Base-by-base conservation (phyloP, 2,113 vertebrate genomes). In the Ailuropoda melanoleuca region DNA sequence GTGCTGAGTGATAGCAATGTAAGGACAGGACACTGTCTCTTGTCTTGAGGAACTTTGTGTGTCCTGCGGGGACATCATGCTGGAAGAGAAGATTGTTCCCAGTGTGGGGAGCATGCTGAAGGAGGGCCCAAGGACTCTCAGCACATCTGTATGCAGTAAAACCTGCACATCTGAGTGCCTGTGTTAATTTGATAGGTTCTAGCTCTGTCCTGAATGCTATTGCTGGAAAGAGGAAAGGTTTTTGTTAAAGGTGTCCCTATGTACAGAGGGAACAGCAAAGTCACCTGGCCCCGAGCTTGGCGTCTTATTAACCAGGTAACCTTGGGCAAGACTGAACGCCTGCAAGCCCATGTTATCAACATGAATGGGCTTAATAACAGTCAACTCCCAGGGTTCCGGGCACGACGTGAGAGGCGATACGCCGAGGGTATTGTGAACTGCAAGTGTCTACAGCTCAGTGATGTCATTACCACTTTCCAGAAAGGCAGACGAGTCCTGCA, bases 71-170 rank as follows among this genome's bases (percentile, higher is more conserved):
- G 19, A 48, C 3, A 15, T 29, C 3, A 3, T 1, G 34, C 34
- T 18, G 50, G 83, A 37, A 11, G 4, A 87, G 43, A 37, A 29
- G 74, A 17, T 53, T 26, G 39, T 83, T 21, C 6, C 24, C 3
- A 0, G 31, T 0, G 0, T 37, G 23, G 46, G 29, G 18, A 37
- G 70, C 14, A 1, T 10, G 6, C 17, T 34, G n/a, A 21, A 29
- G 43, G 39, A 29, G 19, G 17, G 21, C 29, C 62, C 1, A 0
- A 39, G 43, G n/a, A 14, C 8, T 29, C 56, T 13, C 6, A 18
- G 70, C 39, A 39, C 21, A 43, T 19, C 12, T 3, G 2, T 37
- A 14, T 46, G 31, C 2, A 3, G 26, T n/a, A n/a, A 72, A 37
- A 37, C 37, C 29, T 0, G 18, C 37, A 18, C 6, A 26, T 56